These are phyloP conservation scores for Mus spretus DNA, from an alignment of 2,797 vertebrate genomes.

Conservation along the genomic window DNA sequence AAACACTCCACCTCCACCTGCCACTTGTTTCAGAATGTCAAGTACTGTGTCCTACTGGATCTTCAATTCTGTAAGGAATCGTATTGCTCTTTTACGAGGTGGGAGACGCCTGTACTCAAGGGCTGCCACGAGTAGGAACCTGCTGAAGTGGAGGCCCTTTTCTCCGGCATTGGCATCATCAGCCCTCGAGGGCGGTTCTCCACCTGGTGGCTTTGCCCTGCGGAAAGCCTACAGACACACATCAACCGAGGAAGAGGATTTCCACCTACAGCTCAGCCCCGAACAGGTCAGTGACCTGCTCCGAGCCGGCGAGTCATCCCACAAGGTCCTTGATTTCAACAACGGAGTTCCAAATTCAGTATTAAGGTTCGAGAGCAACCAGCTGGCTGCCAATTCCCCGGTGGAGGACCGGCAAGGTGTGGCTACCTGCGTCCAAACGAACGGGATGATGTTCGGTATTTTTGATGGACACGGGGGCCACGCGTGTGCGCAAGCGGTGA, in stretches of 20 bases:
- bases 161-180: slow-evolving; percentile 70
- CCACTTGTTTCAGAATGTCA: slow-evolving; percentile 90
- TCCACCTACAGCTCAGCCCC: slow-evolving; percentile 91
- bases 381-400: slow-evolving; percentile 95
- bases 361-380: slow-evolving; percentile 95
- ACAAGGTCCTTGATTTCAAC: slow-evolving; percentile 90
- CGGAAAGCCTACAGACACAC: slow-evolving; percentile 86
- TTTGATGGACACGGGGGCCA: slow-evolving; percentile 97
- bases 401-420: slow-evolving; percentile 95
- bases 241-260: slow-evolving; percentile 91
- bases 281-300: slow-evolving; percentile 94
- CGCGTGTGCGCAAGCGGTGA: slow-evolving; percentile 95
- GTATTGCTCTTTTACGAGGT: slow-evolving; percentile 80
- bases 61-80: slow-evolving; percentile 89
- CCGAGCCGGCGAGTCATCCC: slow-evolving; percentile 92
- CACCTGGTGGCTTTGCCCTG: slow-evolving; percentile 34
- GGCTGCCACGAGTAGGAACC: slow-evolving; percentile 75
- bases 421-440: slow-evolving; percentile 94
- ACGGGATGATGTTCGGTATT: slow-evolving; percentile 96
- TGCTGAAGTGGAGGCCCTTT: slow-evolving; percentile 79
- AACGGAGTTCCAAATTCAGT: slow-evolving; percentile 90
- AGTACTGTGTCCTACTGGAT: slow-evolving; percentile 91
- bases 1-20: not conserved
- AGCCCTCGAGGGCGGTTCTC: slow-evolving; percentile 64
- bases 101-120: slow-evolving; percentile 86